Evolutionary conservation across 2,113 vertebrate species (phyloP).

Genomic region (Sakesphorus luctuosus): DNA sequence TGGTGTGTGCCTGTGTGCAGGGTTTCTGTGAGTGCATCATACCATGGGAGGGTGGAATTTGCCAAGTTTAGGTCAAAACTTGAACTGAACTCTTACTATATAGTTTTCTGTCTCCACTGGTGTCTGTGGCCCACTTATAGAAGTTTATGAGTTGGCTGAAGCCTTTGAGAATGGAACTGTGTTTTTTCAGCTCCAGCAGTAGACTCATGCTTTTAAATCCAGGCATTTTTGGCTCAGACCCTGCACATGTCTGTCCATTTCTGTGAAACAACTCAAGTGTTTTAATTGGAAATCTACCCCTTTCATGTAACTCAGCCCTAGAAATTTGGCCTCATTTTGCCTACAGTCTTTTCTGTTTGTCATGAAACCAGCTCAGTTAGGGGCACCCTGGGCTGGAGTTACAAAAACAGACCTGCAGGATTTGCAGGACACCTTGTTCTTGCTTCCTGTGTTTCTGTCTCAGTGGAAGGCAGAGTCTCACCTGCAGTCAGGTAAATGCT

Average conservation of each 20-base stretch:
- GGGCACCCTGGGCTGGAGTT: neutral
- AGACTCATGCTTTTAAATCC: constrained; percentile 54
- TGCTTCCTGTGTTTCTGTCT: neutral
- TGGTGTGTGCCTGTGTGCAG: neutral
- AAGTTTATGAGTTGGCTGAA: constrained; percentile 62
- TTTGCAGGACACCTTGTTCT: neutral
- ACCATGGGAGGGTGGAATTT: constrained; percentile 18
- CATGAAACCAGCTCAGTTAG: neutral
- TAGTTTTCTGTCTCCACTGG: constrained; percentile 37
- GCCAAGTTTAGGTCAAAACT: constrained; percentile 56
- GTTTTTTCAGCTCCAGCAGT: constrained; percentile 50
- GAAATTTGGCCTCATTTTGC: constrained; percentile 3
- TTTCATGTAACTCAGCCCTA: neutral
- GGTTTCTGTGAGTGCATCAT: neutral
- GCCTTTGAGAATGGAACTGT: constrained; percentile 27
- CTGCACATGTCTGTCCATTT: constrained; percentile 32
- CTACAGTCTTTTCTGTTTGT: neutral
- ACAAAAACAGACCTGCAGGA: neutral
- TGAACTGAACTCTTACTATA: neutral
- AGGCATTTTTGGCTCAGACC: constrained; percentile 40
- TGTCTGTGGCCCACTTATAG: constrained; percentile 36
- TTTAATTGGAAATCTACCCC: constrained; percentile 52
- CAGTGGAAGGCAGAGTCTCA: neutral
- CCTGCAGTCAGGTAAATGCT: neutral
- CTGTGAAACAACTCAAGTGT: constrained; percentile 35